Conservation (phyloP, 1,140 invertebrate genomes). For the Euura saliciscinereae region DNA sequence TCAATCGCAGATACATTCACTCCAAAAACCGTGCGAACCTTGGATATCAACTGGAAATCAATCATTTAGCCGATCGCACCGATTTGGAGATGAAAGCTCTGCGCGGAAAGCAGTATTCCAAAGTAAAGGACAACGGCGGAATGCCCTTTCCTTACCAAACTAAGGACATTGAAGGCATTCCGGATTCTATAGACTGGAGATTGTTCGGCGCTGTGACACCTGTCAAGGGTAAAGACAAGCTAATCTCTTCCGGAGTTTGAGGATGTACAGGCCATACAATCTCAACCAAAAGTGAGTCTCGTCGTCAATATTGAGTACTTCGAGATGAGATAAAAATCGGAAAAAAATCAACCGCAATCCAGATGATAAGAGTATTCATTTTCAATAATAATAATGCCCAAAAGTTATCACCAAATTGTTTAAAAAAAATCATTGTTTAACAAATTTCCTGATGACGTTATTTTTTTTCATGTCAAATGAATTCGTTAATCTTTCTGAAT, state of each 20-base stretch:
- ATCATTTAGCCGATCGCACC: conserved; percentile 87
- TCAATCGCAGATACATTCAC: conserved; percentile 74
- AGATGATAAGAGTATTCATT: too few species aligned
- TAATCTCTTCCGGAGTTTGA: neutral
- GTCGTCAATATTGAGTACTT: too few species aligned
- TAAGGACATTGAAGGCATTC: conserved; percentile 61
- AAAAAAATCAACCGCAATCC: too few species aligned
- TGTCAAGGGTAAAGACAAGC: conserved; percentile 75
- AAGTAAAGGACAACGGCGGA: conserved; percentile 73
- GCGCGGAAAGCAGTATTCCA: conserved; percentile 73
- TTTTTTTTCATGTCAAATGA: too few species aligned
- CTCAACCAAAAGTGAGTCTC: too few species aligned
- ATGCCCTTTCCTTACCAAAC: conserved; percentile 76
- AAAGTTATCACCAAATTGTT: too few species aligned
- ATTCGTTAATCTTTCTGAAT: too few species aligned
- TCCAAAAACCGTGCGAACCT: conserved; percentile 82
- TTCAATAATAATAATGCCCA: too few species aligned
- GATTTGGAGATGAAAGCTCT: conserved; percentile 81
- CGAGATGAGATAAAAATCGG: too few species aligned
- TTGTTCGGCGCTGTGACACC: conserved; percentile 91
- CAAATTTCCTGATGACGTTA: too few species aligned
- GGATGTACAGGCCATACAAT: too few species aligned
- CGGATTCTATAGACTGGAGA: conserved; percentile 86
- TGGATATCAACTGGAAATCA: conserved; percentile 78
- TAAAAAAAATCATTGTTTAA: too few species aligned